phyloP scores from a whole-genome alignment of 2,888 invertebrate species.

The Crossocerus cetratus region DNA sequence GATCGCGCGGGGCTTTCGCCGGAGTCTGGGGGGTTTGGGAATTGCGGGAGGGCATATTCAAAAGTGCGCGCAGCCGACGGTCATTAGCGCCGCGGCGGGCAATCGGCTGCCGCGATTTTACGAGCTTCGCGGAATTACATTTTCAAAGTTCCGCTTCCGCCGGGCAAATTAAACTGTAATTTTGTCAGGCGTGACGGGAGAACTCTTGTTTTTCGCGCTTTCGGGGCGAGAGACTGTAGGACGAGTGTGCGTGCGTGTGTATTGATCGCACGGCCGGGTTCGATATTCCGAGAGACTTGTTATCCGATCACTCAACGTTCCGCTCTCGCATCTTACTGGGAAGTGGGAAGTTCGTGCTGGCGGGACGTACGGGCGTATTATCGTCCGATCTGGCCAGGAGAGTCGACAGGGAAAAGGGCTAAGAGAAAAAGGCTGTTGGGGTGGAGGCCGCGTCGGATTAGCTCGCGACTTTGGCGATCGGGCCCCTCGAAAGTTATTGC shows the following conservation, averaged over 20 bases:
- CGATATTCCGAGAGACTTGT: background rate
- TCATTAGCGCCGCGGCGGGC: slow-evolving; percentile 39
- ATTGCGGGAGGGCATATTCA: slow-evolving; percentile 50
- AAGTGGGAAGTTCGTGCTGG: too few relatives aligned
- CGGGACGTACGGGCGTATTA: too few relatives aligned
- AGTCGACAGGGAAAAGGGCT: too few relatives aligned
- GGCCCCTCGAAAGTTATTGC: slow-evolving; percentile 16
- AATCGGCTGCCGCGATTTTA: slow-evolving; percentile 30
- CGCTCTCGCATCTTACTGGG: background rate
- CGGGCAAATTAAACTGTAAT: slow-evolving; percentile 6
- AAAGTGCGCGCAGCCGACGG: slow-evolving; percentile 36
- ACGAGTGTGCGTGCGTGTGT: too few relatives aligned
- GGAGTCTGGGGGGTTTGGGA: slow-evolving; percentile 20
- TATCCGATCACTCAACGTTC: background rate
- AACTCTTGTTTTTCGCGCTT: too few relatives aligned
- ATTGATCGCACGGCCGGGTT: background rate
- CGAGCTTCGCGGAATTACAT: slow-evolving; percentile 38
- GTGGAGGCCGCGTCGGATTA: background rate
- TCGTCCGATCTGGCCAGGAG: too few relatives aligned
- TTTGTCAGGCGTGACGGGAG: background rate
- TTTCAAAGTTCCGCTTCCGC: slow-evolving; percentile 31
- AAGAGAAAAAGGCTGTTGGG: too few relatives aligned
- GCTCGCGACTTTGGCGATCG: background rate
- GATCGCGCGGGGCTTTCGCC: too few relatives aligned
- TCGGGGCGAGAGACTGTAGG: too few relatives aligned